phyloP scores from a whole-genome alignment of 2,113 vertebrate genomes.

The Planiliza haematocheilus region DNA sequence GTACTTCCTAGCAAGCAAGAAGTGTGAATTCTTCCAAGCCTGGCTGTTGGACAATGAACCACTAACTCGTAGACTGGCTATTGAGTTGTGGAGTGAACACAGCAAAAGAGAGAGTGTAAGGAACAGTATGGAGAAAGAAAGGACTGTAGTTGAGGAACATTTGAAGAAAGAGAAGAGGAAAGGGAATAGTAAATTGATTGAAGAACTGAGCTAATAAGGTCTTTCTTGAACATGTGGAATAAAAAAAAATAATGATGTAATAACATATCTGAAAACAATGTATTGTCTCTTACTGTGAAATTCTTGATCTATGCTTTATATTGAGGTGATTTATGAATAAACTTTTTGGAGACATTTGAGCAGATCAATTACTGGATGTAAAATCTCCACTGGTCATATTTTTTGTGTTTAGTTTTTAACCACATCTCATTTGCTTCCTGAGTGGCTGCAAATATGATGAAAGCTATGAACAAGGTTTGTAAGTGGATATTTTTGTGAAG shows the following conservation, averaged over 20 bases:
- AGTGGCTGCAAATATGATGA: too few relatives aligned
- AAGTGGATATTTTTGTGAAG: too few relatives aligned
- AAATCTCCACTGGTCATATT: too few relatives aligned
- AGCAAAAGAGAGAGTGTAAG: slow-evolving; percentile 63
- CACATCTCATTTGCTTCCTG: too few relatives aligned
- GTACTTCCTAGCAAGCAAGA: slow-evolving; percentile 85
- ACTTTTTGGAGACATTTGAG: too few relatives aligned
- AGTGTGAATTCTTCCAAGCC: slow-evolving; percentile 88
- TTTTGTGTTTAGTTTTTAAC: too few relatives aligned
- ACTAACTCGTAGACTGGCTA: slow-evolving; percentile 69
- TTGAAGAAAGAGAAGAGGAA: slow-evolving; percentile 80
- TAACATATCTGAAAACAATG: slow-evolving; percentile 12
- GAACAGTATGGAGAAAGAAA: slow-evolving; percentile 76
- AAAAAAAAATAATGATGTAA: slow-evolving; percentile 37
- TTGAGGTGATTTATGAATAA: too few relatives aligned
- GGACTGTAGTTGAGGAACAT: slow-evolving; percentile 76
- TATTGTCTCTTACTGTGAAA: neutral
- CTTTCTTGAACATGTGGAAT: neutral
- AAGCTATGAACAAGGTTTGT: too few relatives aligned
- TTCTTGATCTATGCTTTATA: too few relatives aligned
- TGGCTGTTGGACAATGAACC: slow-evolving; percentile 85
- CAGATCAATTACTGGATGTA: too few relatives aligned
- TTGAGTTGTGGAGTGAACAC: slow-evolving; percentile 80
- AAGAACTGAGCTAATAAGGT: slow-evolving; percentile 80
- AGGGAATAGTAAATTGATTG: slow-evolving; percentile 76